Evolutionary conservation across 2,113 vertebrate species (phyloP), one percentile per base, ranked within the genome.

Genomic region (Xenus cinereus): DNA sequence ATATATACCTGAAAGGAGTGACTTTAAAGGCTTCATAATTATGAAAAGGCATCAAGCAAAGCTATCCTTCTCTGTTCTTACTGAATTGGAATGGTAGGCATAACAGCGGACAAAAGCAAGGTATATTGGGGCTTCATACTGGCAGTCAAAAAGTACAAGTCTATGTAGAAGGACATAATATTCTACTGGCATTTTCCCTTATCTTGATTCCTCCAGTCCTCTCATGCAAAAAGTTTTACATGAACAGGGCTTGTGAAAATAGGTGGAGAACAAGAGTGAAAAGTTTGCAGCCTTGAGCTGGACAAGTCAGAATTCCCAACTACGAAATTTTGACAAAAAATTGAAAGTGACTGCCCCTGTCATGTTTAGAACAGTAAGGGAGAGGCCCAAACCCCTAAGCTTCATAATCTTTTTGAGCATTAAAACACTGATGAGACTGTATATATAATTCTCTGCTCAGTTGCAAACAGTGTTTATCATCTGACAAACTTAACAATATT

Each of bases 11-110:
- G 67, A 96, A 97, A 81, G 35, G n/a, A 94, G 72, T 87, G 71
- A 95, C 72, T 97, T 97, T 94, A 91, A 90, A 95, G 62, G 92
- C 73, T 95, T 83, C 37, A 14, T 93, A 95, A 96, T 97, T 97
- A 96, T 97, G 89, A 97, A 97, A 96, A 96, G 56, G 21, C 67
- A 95, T 96, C 33, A 80, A 92, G 74, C 32, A 87, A 97, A 92
- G 73, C 90, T 95, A 87, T 94, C 81, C 45, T 94, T 88, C 84
- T 84, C 79, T 21, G 4, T 95, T 97, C 93, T 89, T 89, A 81
- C 50, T 94, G 54, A 77, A n/a, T 26, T 93, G 88, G 75, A 96
- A 95, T 28, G 30, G 80, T 92, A 90, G 67, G 22, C 60, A 95
- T 92, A 96, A 74, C 78, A n/a, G 39, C 7, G 95, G 81, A 96